Conservation (phyloP, 1,140 invertebrate genomes). For the Drosophila nigrodunni region DNA sequence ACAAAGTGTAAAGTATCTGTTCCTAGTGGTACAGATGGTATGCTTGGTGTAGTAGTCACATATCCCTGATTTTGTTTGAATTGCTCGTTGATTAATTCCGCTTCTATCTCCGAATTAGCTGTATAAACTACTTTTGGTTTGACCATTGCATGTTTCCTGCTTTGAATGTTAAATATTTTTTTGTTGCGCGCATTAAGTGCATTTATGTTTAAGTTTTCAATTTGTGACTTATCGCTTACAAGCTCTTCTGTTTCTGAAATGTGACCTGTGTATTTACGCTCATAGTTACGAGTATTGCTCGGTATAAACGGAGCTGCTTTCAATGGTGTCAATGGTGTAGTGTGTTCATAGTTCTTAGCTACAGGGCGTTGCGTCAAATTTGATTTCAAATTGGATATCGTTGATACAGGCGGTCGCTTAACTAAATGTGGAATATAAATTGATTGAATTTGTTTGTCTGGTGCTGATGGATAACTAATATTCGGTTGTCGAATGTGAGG, state of each 20-base stretch:
- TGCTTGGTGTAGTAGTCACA: constrained; percentile 73
- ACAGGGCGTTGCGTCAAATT: constrained; percentile 70
- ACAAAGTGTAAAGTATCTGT: constrained; percentile 62
- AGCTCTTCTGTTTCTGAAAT: constrained; percentile 65
- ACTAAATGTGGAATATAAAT: constrained; percentile 65
- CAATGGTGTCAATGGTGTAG: constrained; percentile 66
- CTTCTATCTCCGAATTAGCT: constrained; percentile 22
- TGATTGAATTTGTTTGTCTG: neutral
- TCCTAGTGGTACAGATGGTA: constrained; percentile 53
- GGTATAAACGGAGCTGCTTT: constrained; percentile 78
- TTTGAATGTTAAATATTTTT: constrained; percentile 85
- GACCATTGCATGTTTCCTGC: constrained; percentile 80
- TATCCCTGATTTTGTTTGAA: constrained; percentile 51
- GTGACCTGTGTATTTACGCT: constrained; percentile 77
- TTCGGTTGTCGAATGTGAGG: constrained; percentile 53
- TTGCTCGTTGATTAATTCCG: constrained; percentile 22
- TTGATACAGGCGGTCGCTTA: constrained; percentile 70
- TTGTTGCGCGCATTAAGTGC: constrained; percentile 85
- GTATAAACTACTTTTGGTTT: constrained; percentile 65
- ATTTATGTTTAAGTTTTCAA: constrained; percentile 84
- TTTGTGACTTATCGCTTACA: constrained; percentile 69
- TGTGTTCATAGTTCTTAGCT: constrained; percentile 70
- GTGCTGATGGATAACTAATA: constrained; percentile 60
- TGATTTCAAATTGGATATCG: constrained; percentile 61
- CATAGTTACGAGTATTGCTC: constrained; percentile 75